A percentile compares a stretch with the other conserved stretches of the same genome.
Evolutionary conservation across 2,888 invertebrate genomes (phyloP).

Genomic region (Drosophila atripex): DNA sequence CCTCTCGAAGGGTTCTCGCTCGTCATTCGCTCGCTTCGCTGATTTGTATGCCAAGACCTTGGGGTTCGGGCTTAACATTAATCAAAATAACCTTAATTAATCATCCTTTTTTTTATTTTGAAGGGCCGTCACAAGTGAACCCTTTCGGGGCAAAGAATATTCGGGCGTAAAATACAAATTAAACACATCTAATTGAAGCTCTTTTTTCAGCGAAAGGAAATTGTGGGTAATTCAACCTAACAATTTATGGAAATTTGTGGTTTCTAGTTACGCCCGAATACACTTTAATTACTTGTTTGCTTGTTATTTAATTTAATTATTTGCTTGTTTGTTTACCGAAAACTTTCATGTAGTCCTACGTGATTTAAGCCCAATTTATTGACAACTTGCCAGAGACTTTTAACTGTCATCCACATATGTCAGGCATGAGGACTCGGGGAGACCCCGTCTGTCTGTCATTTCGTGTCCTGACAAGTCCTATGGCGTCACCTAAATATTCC

Average conservation of each 20-base stretch:
- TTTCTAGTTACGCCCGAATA: not conserved
- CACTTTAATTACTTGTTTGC: not conserved
- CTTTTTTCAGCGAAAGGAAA: constrained; percentile 12
- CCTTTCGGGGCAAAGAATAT: constrained; percentile 8
- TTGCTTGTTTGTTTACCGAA: constrained; percentile 14
- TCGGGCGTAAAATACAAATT: constrained; percentile 45
- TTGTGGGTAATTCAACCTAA: not conserved
- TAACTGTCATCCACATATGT: constrained; percentile 52
- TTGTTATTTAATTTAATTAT: not conserved
- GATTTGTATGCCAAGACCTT: constrained; percentile 39
- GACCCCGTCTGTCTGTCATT: constrained; percentile 42
- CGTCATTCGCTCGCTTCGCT: constrained; percentile 28
- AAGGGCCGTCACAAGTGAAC: constrained; percentile 15
- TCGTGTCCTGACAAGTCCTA: constrained; percentile 44
- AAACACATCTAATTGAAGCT: constrained; percentile 24
- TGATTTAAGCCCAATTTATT: constrained; percentile 49
- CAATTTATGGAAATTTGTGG: not conserved
- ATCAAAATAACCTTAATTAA: constrained; percentile 64
- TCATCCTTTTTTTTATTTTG: constrained; percentile 43
- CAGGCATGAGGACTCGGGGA: constrained; percentile 28
- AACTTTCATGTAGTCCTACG: constrained; percentile 26
- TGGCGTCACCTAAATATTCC: constrained; percentile 52
- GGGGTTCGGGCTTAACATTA: constrained; percentile 42
- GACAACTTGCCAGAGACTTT: constrained; percentile 41
- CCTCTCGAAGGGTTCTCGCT: constrained; percentile 33